Evolutionary conservation across 2,797 vertebrate species (phyloP), one percentile per base, ranked within the genome.

Genomic region (Gorsachius magnificus): DNA sequence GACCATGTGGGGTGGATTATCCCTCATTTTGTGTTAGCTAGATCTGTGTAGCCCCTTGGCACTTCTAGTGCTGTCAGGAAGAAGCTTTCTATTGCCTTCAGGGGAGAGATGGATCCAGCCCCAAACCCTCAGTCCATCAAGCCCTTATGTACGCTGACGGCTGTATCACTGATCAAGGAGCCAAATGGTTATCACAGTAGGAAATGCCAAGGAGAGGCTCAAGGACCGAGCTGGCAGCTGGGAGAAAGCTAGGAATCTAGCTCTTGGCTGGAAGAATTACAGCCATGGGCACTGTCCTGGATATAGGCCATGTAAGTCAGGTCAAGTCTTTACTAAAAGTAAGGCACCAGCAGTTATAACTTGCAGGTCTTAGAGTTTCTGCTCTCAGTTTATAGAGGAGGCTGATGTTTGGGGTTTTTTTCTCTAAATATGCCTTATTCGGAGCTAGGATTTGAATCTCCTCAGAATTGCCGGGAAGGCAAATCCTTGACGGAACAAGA

Each of bases 141-240:
- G 19, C 16, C 29, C 10, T 56, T 41, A 41, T 4, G 28, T 26
- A 57, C 12, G 11, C 4, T 26, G 70, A 45, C 18, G 29, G 29
- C 13, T 83, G 9, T 53, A 51, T 72, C 33, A 35, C 43, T 76
- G 70, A 50, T 45, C 22, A 38, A 57, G 61, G 48, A 93, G 11
- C 11, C 53, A 57, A 61, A 66, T 3, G n/a, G 6, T 29, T 79
- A 48, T 26, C 20, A 29, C 9, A 29, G 77, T 8, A 81, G n/a
- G 10, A 90, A 82, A 93, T 50, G 50, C 20, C 45, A 57, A 82
- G 28, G 26, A 61, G 54, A 83, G 33, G 28, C 28, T 20, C 16
- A 33, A 36, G 26, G 58, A 68, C 29, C 33, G 16, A 69, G n/a
- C 1, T 0, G 0, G 41, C 24, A 72, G 9, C 0, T 84, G 35